Base-by-base conservation (phyloP, 1,140 invertebrate genomes). In the Solen grandis region DNA sequence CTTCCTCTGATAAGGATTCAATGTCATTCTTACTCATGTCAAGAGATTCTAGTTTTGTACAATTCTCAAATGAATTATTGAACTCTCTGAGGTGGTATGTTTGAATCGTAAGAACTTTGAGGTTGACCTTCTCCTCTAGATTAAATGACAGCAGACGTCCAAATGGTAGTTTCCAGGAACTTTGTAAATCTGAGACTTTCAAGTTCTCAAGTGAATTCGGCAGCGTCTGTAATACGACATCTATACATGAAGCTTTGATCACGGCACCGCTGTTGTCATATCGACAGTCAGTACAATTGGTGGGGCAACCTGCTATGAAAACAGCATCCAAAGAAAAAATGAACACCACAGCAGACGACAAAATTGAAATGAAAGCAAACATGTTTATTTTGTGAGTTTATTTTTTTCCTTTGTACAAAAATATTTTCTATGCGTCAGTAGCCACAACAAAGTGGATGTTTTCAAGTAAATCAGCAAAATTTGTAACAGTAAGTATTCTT, bases 11-110 rank as follows among this genome's bases (percentile, higher is more conserved):
- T n/a, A 88, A 73, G 19, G 22, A 54, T 31, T 29, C 27, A 35
- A 88, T 82, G 38, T 79, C 27, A 65, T 88, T 88, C 14, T 74
- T 46, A 27, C 77, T 82, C 35, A 88, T 52, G 57, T 84, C 83
- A 1, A 88, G 60, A 0, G 52, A 10, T 57, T 27, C 63, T 25
- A 88, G 52, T n/a, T n/a, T n/a, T n/a, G n/a, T n/a, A n/a, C n/a
- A n/a, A n/a, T n/a, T n/a, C 31, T 82, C 25, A 2, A 73, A 66
- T 57, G 74, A 84, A 22, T 73, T 75, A 16, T 59, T 59, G 14
- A 88, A 84, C 27, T 55, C 60, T 19, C 16, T 59, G 22, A 88
- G 63, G 5, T 83, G 41, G 35, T 83, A 85, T 35, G 66, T 84
- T 25, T 78, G 54, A 29, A 88, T 66, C 13, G 54, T 73, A 1